Evolutionary conservation across 1,140 invertebrate genomes (phyloP).

Genomic region (Diabrotica virgifera): DNA sequence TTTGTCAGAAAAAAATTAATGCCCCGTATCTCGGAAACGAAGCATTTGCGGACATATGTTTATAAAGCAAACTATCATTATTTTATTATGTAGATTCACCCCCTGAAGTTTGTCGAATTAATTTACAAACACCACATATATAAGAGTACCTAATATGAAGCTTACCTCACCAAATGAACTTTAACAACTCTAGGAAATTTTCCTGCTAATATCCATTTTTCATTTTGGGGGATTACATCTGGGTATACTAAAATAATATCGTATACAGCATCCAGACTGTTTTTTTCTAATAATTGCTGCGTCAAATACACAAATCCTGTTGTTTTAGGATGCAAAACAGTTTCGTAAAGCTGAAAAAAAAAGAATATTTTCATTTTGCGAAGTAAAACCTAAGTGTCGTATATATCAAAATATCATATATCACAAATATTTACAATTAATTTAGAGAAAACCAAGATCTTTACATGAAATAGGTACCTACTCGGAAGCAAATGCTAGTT

Average conservation of each 20-base stretch:
- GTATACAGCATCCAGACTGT: constrained; percentile 70
- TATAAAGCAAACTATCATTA: too few species aligned
- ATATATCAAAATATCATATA: too few species aligned
- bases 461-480: too few species aligned
- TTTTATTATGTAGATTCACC: too few species aligned
- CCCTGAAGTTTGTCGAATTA: too few species aligned
- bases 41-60: too few species aligned
- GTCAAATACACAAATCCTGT: constrained; percentile 78
- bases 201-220: constrained; percentile 64
- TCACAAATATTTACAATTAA: too few species aligned
- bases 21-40: too few species aligned
- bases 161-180: constrained; percentile 70
- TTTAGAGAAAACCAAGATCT: too few species aligned
- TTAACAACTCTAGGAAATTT: constrained; percentile 70
- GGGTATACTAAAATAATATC: constrained; percentile 78
- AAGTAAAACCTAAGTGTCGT: constrained; percentile 6
- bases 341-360: constrained; percentile 57
- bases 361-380: background rate
- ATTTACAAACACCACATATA: too few species aligned
- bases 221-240: constrained; percentile 64
- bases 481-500: too few species aligned
- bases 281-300: constrained; percentile 60
- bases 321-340: constrained; percentile 80
- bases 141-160: background rate
- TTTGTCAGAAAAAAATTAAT: too few species aligned